A percentile compares a stretch with the other conserved stretches of the same genome.
phyloP scores from a whole-genome alignment of 2,113 vertebrate species.

The Campylomormyrus numenius region DNA sequence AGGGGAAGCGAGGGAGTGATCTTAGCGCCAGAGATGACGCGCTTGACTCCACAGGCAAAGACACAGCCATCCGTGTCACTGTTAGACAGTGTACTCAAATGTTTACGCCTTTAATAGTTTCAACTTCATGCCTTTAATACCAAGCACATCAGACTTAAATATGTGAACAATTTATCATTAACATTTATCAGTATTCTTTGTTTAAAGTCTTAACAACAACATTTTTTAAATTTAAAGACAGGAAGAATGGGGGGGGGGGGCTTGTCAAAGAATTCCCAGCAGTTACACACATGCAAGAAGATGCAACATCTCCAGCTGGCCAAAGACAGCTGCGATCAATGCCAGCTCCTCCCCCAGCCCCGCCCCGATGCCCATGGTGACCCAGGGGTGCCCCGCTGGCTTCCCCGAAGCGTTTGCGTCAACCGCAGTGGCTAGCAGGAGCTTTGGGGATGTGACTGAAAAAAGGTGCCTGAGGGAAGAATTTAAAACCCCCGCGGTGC shows the following conservation, averaged over 20 bases:
- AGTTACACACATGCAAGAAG: conserved; percentile 17
- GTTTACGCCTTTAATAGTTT: not conserved
- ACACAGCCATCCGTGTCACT: not conserved
- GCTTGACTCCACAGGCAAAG: not conserved
- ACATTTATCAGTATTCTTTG: not conserved
- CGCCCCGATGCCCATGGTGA: not conserved
- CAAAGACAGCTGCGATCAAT: conserved; percentile 27
- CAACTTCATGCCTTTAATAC: not conserved
- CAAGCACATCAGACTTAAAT: not conserved
- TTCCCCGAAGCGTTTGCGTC: not conserved
- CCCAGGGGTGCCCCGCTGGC: not conserved
- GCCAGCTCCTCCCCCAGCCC: not conserved
- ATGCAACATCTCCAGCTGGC: not conserved
- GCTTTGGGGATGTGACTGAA: not conserved
- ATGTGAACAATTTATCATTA: not conserved
- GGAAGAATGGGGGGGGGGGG: not conserved
- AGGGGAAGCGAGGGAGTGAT: not conserved
- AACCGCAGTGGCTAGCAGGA: not conserved
- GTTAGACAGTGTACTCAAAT: not conserved
- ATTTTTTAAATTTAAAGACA: not conserved
- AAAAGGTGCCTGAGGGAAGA: not conserved
- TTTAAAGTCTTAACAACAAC: not conserved
- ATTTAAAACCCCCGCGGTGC: not conserved
- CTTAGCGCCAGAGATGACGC: not conserved
- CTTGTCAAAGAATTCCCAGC: not conserved